Evolutionary conservation across 2,113 vertebrate species (phyloP).

Genomic region (Tachysurus fulvidraco): DNA sequence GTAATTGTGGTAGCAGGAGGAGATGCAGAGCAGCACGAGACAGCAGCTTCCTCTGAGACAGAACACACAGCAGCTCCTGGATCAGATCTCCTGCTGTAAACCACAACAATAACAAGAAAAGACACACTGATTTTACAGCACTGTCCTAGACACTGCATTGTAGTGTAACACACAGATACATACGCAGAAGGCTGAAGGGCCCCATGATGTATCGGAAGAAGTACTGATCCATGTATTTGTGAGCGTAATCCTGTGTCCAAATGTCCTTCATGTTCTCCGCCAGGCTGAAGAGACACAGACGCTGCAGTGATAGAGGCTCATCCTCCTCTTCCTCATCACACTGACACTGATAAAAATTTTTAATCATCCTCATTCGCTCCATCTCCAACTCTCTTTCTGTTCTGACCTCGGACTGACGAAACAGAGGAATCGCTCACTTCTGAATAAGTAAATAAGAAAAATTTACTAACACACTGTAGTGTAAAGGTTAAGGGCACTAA

Average conservation of each 20-base stretch:
- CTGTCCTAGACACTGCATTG: neutral
- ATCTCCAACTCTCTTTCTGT: neutral
- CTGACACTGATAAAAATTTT: neutral
- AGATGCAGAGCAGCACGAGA: conserved; percentile 77
- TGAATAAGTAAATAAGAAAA: neutral
- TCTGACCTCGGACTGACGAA: conserved; percentile 31
- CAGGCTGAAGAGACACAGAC: conserved; percentile 76
- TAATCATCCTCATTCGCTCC: conserved; percentile 2
- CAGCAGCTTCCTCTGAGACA: conserved; percentile 71
- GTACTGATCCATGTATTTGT: conserved; percentile 80
- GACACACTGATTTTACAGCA: neutral
- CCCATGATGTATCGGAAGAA: conserved; percentile 80
- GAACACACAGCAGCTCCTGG: conserved; percentile 73
- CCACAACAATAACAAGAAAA: neutral
- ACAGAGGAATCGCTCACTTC: conserved; percentile 49
- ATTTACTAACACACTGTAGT: neutral
- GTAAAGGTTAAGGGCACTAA: neutral
- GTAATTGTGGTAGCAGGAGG: conserved; percentile 81
- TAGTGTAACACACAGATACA: conserved; percentile 50
- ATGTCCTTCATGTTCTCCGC: conserved; percentile 78
- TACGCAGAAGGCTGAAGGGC: conserved; percentile 81
- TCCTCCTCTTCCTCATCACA: conserved; percentile 39
- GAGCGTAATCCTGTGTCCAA: conserved; percentile 79
- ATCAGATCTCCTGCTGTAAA: conserved; percentile 68
- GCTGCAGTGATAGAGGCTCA: conserved; percentile 51